Evolutionary conservation across 1,140 invertebrate genomes (phyloP), one percentile per base, ranked within the genome.

Genomic region (Zophobas morio): DNA sequence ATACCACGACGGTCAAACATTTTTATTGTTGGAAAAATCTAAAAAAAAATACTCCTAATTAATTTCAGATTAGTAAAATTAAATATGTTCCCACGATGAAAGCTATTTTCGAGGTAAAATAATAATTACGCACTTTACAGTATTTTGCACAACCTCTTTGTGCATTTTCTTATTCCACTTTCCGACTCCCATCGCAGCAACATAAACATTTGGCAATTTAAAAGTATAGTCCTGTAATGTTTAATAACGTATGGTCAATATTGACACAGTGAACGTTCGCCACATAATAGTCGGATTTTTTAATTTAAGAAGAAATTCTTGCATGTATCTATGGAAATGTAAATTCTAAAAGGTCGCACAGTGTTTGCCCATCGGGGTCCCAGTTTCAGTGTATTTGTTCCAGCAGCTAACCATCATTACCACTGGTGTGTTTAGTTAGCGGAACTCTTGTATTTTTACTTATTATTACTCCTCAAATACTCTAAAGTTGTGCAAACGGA

Each of bases 301-400:
- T 32, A 66, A 42, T 66, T 66, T 42, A 40, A 66, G 60, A 66
- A 66, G 60, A 66, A 66, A 66, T 66, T 66, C 60, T 66, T 66
- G 60, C 60, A 66, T 66, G 60, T 66, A 66, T 66, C 60, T 66
- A 66, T 66, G 60, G 60, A 66, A 66, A 66, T 66, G 60, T 66
- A 66, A 66, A 66, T 42, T 40, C 39, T 66, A 42, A 66, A 66
- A 66, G 60, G 60, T 66, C 60, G 39, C 39, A 32, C 33, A 32
- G 33, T 66, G 60, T 66, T 66, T 66, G 60, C 39, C 37, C 39
- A 66, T 36, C 20, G 37, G 42, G 60, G 60, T 66, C 60, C 60
- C 60, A 66, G 60, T 66, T 66, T 66, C 60, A 66, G 60, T 60
- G 35, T 66, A 66, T 66, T 66, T 66, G 60, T 66, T 66, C 39